These are phyloP conservation scores for Dryococelus australis DNA, from an alignment of 2,888 invertebrate genomes.

Conservation along the genomic window DNA sequence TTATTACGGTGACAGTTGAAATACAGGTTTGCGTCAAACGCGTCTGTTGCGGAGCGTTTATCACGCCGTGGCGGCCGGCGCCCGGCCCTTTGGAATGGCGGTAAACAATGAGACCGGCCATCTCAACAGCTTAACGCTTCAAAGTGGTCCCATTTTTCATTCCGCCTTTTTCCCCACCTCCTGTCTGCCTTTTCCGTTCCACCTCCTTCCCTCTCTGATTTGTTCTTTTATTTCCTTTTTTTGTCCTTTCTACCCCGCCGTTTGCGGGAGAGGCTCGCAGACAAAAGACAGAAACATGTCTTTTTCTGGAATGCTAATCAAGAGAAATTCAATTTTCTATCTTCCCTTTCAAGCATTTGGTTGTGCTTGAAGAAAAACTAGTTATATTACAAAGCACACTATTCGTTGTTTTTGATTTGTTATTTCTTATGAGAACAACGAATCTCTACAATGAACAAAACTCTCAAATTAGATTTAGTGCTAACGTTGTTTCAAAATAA, in stretches of 20 bases:
- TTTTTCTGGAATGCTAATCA: not conserved
- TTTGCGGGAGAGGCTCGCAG: not conserved
- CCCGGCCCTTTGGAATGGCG: not conserved
- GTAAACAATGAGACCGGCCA: not conserved
- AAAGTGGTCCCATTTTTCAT: constrained; percentile 16
- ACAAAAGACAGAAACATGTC: not conserved
- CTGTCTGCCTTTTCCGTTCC: not conserved
- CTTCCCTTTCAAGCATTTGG: too few relatives aligned
- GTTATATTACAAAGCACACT: too few relatives aligned
- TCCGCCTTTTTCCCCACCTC: not conserved
- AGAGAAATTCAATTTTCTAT: not conserved
- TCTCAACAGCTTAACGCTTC: not conserved
- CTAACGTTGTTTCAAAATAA: too few relatives aligned
- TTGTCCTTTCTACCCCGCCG: not conserved
- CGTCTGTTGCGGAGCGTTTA: constrained; percentile 12
- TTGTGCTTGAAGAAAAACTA: too few relatives aligned
- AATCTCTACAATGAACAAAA: too few relatives aligned
- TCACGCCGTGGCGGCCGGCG: not conserved
- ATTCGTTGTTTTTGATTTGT: too few relatives aligned
- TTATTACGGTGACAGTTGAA: constrained; percentile 23
- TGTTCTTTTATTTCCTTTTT: not conserved
- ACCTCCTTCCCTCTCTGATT: not conserved
- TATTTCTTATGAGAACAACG: too few relatives aligned
- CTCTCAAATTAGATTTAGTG: too few relatives aligned
- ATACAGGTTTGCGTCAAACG: constrained; percentile 5